phyloP scores from a whole-genome alignment of 2,888 invertebrate species.

The Acanthoscelides obtectus region DNA sequence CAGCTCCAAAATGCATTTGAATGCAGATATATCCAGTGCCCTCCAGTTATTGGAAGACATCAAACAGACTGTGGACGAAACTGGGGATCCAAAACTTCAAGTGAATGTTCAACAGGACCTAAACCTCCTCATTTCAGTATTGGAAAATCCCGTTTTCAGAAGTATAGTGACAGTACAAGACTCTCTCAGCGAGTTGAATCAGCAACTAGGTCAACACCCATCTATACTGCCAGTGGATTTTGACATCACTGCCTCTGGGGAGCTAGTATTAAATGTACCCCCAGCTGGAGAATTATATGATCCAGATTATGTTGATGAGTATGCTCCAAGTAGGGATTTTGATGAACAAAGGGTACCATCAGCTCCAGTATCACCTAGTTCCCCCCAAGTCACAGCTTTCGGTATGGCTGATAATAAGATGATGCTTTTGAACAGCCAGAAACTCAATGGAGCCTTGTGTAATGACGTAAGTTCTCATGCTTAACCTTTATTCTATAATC shows the following conservation, averaged over 20 bases:
- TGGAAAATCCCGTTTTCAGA: conserved; percentile 87
- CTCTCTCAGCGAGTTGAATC: conserved; percentile 80
- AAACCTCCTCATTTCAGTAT: conserved; percentile 73
- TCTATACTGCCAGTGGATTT: conserved; percentile 91
- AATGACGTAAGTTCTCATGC: conserved; percentile 57
- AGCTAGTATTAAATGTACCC: conserved; percentile 62
- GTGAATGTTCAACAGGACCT: conserved; percentile 72
- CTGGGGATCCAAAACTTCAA: conserved; percentile 78
- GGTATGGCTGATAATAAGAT: conserved; percentile 76
- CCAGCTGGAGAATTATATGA: conserved; percentile 55
- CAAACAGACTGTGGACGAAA: conserved; percentile 78
- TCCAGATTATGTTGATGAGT: conserved; percentile 51
- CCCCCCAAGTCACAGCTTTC: conserved; percentile 71
- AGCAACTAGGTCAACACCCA: conserved; percentile 84
- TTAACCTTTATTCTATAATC: background rate
- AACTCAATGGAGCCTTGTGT: conserved; percentile 55
- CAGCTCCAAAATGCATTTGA: conserved; percentile 53
- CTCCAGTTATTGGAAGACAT: conserved; percentile 85
- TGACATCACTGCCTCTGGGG: conserved; percentile 76
- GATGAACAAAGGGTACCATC: conserved; percentile 78
- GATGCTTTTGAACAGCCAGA: conserved; percentile 67
- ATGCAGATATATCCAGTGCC: conserved; percentile 82
- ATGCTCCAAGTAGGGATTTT: conserved; percentile 51
- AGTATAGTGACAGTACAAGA: conserved; percentile 90
- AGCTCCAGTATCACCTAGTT: conserved; percentile 66